phyloP scores from a whole-genome alignment of 2,113 vertebrate species.

The Antechinus flavipes region DNA sequence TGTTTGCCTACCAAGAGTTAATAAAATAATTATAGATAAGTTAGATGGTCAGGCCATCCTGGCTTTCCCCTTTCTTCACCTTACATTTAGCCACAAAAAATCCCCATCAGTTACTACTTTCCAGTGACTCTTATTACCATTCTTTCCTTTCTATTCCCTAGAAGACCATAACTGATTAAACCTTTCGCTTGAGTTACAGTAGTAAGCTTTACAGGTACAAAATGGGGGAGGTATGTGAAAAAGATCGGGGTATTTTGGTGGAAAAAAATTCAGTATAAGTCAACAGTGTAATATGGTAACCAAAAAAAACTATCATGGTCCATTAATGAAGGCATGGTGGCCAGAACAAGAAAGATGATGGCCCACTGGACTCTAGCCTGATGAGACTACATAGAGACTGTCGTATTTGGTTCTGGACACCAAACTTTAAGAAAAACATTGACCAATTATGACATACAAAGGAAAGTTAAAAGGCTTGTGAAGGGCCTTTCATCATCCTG shows the following conservation, averaged over 20 bases:
- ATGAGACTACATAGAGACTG: background rate
- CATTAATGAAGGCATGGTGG: background rate
- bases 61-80: fast-evolving
- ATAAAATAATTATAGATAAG: background rate
- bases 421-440: background rate
- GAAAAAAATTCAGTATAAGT: background rate
- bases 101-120: too few species aligned
- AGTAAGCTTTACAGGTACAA: background rate
- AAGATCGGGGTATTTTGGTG: background rate
- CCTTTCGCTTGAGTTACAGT: background rate
- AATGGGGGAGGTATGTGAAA: background rate
- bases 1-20: background rate
- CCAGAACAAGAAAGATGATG: background rate
- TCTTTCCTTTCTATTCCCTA: background rate
- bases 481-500: background rate
- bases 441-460: background rate
- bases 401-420: background rate
- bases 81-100: background rate
- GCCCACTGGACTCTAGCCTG: background rate
- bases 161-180: background rate
- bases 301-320: background rate
- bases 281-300: background rate
- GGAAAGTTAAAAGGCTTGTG: background rate
- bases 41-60: background rate
- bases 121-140: too few species aligned